Evolutionary conservation across 2,797 vertebrate species (phyloP).

Genomic region (Crocodylus rhombifer): DNA sequence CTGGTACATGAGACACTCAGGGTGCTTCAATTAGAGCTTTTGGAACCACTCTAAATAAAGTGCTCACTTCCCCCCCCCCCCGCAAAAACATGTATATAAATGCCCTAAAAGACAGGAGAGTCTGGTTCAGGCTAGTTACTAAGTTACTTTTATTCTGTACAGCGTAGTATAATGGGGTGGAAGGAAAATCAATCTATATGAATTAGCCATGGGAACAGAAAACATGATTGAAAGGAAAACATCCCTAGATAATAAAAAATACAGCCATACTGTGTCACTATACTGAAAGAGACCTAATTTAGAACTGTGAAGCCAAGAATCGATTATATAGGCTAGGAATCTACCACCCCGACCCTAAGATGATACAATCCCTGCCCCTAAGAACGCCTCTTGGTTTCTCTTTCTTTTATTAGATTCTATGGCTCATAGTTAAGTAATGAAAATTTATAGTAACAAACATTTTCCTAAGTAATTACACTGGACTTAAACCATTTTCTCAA

Average conservation of each 20-base stretch:
- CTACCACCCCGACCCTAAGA: not conserved
- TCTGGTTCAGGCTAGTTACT: not conserved
- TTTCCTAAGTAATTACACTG: not conserved
- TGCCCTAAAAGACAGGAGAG: not conserved
- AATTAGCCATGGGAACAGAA: not conserved
- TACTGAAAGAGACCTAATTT: not conserved
- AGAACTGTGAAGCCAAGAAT: not conserved
- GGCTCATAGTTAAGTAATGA: not conserved
- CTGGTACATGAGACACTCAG: too few relatives aligned
- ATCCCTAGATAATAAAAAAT: not conserved
- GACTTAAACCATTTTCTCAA: not conserved
- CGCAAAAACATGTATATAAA: too few relatives aligned
- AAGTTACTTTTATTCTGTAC: not conserved
- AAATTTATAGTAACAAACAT: not conserved
- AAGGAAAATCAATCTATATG: not conserved
- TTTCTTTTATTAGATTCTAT: too few relatives aligned
- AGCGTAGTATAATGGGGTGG: not conserved
- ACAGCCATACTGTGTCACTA: not conserved
- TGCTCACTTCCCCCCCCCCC: too few relatives aligned
- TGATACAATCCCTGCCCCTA: too few relatives aligned
- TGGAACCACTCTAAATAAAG: too few relatives aligned
- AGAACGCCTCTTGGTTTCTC: too few relatives aligned
- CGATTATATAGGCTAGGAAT: not conserved
- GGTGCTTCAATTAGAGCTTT: too few relatives aligned
- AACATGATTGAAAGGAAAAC: not conserved